Conservation (phyloP, 2,113 vertebrate species). For the Galeopterus variegatus region DNA sequence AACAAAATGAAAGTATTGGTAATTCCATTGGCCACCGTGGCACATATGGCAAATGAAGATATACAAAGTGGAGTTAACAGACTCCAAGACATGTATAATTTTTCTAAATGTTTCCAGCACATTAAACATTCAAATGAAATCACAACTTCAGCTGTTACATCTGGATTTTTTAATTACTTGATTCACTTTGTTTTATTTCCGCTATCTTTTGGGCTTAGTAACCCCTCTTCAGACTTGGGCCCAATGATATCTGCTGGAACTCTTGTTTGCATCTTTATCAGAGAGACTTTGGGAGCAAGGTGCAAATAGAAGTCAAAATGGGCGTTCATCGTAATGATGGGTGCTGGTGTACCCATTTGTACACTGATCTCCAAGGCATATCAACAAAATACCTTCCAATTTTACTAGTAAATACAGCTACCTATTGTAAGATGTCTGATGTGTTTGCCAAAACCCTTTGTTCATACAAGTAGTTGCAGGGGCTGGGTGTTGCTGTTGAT, state of each 20-base stretch:
- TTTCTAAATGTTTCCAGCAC: background rate
- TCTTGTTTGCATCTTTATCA: background rate
- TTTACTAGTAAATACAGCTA: background rate
- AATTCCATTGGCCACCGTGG: background rate
- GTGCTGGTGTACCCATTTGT: background rate
- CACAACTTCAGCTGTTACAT: background rate
- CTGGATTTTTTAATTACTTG: background rate
- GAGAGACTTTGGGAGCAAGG: background rate
- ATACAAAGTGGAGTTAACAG: background rate
- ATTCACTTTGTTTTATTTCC: slow-evolving; percentile 47
- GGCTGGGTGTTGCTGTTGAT: background rate
- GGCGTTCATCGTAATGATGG: background rate
- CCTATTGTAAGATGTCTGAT: background rate
- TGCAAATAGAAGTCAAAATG: slow-evolving; percentile 11
- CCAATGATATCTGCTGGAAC: background rate
- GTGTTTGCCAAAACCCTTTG: background rate
- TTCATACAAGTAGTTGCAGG: background rate
- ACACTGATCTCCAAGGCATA: background rate
- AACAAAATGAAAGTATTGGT: slow-evolving; percentile 40
- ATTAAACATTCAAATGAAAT: slow-evolving; percentile 40
- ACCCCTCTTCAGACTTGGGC: background rate
- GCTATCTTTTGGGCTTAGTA: background rate
- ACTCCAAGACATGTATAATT: background rate
- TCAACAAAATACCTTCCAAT: background rate
- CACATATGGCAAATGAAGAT: background rate